Evolutionary conservation across 2,113 vertebrate species (phyloP).

Genomic region (Dicerorhinus sumatrensis): DNA sequence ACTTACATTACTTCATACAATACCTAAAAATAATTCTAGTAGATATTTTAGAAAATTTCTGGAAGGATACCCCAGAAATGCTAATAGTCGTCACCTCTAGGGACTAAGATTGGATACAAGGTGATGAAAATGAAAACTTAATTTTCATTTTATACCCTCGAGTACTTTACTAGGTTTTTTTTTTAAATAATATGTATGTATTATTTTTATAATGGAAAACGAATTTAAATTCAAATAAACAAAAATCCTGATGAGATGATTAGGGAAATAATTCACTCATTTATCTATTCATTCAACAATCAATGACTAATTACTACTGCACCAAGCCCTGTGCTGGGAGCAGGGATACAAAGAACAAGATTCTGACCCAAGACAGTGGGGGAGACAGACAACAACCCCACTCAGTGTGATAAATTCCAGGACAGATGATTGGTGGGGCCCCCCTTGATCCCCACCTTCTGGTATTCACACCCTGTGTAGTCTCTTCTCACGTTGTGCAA

Average conservation of each 20-base stretch:
- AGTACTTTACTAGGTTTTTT: neutral
- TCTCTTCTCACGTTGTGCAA: neutral
- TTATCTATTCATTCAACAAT: neutral
- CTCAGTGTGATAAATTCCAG: neutral
- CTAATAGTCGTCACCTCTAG: neutral
- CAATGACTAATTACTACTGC: neutral
- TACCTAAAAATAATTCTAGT: neutral
- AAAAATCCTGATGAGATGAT: neutral
- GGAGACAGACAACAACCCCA: neutral
- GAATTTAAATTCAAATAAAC: neutral
- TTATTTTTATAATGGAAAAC: slow-evolving; percentile 51
- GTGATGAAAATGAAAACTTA: neutral
- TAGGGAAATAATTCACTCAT: neutral
- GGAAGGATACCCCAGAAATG: neutral
- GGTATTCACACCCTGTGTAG: neutral
- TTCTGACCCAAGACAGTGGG: neutral
- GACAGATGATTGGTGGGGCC: neutral
- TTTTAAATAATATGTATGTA: neutral
- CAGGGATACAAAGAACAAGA: neutral
- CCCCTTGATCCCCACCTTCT: neutral
- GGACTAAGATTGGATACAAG: neutral
- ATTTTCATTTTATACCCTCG: neutral
- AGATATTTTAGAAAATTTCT: neutral
- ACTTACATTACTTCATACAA: neutral
- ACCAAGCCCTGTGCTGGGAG: neutral